phyloP scores from a whole-genome alignment of 1,140 invertebrate genomes.

The Andricus grossulariae region DNA sequence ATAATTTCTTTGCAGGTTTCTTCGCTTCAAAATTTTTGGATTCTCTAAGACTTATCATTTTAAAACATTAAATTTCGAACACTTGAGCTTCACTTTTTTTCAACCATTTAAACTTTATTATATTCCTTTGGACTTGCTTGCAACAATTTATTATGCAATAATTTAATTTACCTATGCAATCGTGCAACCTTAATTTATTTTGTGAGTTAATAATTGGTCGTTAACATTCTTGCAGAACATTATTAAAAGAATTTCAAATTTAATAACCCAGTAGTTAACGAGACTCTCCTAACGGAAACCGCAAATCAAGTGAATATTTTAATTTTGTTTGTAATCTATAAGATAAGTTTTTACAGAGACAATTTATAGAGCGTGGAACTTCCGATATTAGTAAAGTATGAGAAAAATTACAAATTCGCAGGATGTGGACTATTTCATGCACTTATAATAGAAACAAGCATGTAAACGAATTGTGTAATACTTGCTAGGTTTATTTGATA shows the following conservation, averaged over 20 bases:
- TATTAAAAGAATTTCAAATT: background rate
- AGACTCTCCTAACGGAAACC: background rate
- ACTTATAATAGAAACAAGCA: conserved; percentile 1
- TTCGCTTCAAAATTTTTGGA: no score
- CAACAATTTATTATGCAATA: no score
- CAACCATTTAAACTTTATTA: no score
- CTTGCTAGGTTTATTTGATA: background rate
- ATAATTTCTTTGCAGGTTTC: no score
- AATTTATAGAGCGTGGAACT: conserved; percentile 7
- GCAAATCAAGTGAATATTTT: background rate
- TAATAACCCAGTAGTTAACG: background rate
- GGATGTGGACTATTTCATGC: background rate
- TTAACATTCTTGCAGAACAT: no score
- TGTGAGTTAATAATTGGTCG: background rate
- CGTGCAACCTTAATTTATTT: background rate
- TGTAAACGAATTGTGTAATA: background rate
- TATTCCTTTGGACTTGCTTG: no score
- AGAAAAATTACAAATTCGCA: background rate
- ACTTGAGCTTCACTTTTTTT: no score
- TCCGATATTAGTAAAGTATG: background rate
- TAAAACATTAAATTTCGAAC: no score
- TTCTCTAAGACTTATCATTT: no score
- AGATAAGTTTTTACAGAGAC: background rate
- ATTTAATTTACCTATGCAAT: background rate
- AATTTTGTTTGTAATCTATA: background rate